Conservation (phyloP, 1,140 invertebrate species). For the Sycophila sp. region DNA sequence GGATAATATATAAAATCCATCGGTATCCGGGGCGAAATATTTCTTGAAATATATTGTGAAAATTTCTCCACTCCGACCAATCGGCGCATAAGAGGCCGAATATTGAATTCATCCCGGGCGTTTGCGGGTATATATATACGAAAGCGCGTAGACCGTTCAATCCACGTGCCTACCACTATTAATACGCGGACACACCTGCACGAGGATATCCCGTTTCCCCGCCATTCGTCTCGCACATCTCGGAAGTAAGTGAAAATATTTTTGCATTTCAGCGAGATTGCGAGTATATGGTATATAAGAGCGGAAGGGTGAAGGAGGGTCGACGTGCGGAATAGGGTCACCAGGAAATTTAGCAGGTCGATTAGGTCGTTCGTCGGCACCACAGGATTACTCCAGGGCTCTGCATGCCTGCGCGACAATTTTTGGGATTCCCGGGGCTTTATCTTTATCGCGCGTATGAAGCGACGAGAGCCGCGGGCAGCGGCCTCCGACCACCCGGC, state of each 20-base stretch:
- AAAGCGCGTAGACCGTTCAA: too few species aligned
- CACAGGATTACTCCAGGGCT: neutral
- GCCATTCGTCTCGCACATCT: too few species aligned
- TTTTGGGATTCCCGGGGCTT: slow-evolving; percentile 20
- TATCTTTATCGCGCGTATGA: slow-evolving; percentile 38
- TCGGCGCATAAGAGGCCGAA: neutral
- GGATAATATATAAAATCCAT: too few species aligned
- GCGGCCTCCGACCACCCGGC: slow-evolving; percentile 11
- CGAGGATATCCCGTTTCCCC: too few species aligned
- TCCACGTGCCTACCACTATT: slow-evolving; percentile 10
- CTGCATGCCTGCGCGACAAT: slow-evolving; percentile 1
- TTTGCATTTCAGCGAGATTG: slow-evolving; percentile 29
- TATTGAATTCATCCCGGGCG: neutral
- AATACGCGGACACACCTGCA: neutral
- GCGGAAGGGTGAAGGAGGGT: neutral
- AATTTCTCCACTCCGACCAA: too few species aligned
- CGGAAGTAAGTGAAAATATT: slow-evolving; percentile 24
- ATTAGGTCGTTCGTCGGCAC: slow-evolving; percentile 25
- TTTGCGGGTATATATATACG: neutral
- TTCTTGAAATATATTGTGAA: too few species aligned
- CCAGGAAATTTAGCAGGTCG: slow-evolving; percentile 34
- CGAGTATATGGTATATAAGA: too few species aligned
- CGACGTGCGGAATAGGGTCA: slow-evolving; percentile 10
- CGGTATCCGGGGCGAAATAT: too few species aligned
- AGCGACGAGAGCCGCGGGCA: neutral